Conservation (phyloP, 2,113 vertebrate genomes). For the Sciurus niger region DNA sequence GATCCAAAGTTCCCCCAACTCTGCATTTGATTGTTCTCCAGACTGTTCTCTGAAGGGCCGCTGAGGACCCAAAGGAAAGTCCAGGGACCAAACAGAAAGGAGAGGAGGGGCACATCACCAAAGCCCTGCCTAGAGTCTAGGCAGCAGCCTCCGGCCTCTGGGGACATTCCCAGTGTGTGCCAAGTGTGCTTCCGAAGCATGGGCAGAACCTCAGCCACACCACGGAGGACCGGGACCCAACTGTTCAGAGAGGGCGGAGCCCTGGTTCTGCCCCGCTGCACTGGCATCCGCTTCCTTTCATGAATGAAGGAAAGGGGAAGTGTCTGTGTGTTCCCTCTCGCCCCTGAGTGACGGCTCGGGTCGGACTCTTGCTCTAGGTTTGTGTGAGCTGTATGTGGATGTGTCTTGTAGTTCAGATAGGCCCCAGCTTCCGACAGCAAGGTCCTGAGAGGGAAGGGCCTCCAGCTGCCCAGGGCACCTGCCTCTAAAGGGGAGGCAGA, state of each 20-base stretch:
- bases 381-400: not conserved
- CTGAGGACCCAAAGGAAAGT: not conserved
- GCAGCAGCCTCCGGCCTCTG: rapidly evolving
- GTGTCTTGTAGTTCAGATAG: not conserved
- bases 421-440: rapidly evolving
- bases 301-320: not conserved
- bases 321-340: slow-evolving; percentile 14
- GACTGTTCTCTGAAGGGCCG: not conserved
- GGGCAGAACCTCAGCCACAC: rapidly evolving
- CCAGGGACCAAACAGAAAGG: not conserved
- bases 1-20: not conserved
- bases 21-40: not conserved
- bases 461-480: not conserved
- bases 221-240: not conserved
- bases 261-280: not conserved
- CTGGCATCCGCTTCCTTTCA: not conserved
- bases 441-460: not conserved
- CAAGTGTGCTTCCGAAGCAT: rapidly evolving
- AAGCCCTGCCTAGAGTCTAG: not conserved
- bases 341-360: slow-evolving; percentile 28
- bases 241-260: not conserved
- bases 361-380: not conserved
- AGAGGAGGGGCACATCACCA: rapidly evolving
- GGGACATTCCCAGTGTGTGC: rapidly evolving
- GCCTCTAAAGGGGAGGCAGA: not conserved